phyloP scores from a whole-genome alignment of 2,888 invertebrate genomes.

The Magallana nippona region DNA sequence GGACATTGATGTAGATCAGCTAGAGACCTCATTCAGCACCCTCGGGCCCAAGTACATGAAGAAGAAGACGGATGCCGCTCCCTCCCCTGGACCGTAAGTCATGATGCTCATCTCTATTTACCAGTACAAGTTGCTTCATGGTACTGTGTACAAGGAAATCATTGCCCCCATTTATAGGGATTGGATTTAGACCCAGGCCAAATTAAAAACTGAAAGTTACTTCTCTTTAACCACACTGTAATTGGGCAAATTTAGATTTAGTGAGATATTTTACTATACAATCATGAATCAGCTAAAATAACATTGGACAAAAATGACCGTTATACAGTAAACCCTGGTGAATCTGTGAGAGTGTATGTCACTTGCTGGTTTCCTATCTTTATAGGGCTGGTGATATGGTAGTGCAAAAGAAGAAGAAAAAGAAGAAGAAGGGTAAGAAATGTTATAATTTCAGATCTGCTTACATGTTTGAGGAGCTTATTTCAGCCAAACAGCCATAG shows the following conservation, averaged over 20 bases:
- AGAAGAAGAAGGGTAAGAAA: slow-evolving; percentile 67
- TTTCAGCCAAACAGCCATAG: too few relatives aligned
- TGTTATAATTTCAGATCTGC: background rate
- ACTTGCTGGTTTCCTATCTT: background rate
- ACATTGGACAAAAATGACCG: too few relatives aligned
- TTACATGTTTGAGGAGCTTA: background rate
- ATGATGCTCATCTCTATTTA: background rate
- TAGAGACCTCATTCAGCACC: slow-evolving; percentile 87
- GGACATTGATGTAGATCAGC: slow-evolving; percentile 87
- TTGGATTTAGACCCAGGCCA: too few relatives aligned
- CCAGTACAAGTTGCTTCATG: background rate
- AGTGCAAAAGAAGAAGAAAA: slow-evolving; percentile 83
- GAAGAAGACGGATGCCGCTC: slow-evolving; percentile 81
- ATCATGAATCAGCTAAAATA: too few relatives aligned
- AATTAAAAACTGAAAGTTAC: too few relatives aligned
- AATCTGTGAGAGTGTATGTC: too few relatives aligned
- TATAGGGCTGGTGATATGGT: slow-evolving; percentile 63
- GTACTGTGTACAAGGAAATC: too few relatives aligned
- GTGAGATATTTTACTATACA: too few relatives aligned
- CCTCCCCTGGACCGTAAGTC: slow-evolving; percentile 72
- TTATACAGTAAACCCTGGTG: too few relatives aligned
- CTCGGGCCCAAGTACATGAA: slow-evolving; percentile 94
- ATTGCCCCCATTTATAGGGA: too few relatives aligned
- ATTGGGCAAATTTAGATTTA: too few relatives aligned
- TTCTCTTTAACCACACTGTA: too few relatives aligned